phyloP scores from a whole-genome alignment of 1,140 invertebrate species.

The Pogonus chalceus region DNA sequence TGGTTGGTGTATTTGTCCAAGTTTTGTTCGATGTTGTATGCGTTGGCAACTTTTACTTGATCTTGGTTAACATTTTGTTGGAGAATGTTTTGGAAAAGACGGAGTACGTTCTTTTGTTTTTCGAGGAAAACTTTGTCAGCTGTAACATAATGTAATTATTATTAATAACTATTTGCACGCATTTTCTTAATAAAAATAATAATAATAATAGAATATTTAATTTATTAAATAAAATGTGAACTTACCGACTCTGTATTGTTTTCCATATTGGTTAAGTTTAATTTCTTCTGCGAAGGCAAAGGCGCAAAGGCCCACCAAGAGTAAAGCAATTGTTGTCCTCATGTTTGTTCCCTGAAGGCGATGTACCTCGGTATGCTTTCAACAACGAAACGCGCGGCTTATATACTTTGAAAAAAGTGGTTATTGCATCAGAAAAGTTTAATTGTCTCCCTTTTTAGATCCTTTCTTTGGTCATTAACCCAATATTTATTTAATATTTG shows the following conservation, averaged over 20 bases:
- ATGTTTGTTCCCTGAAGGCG: conserved; percentile 13
- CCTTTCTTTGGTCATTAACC: no score
- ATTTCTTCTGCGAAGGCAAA: conserved; percentile 12
- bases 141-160: no score
- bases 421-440: no score
- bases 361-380: background rate
- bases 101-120: conserved; percentile 46
- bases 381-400: background rate
- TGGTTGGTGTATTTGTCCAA: conserved; percentile 33
- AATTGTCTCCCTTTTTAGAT: no score
- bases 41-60: conserved; percentile 37
- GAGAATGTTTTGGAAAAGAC: conserved; percentile 46
- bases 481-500: no score
- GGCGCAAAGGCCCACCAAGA: conserved; percentile 17
- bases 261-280: background rate
- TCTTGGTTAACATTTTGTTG: conserved; percentile 37
- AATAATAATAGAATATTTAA: background rate
- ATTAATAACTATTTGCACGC: no score
- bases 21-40: conserved; percentile 42
- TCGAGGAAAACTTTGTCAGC: conserved; percentile 42
- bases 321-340: conserved; percentile 16
- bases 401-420: no score
- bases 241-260: conserved; percentile 20
- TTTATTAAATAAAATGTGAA: background rate
- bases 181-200: no score